Percentiles rank a stretch among this genome's conserved stretches.
Evolutionary conservation across 2,797 vertebrate species (phyloP).

Genomic region (Melopsittacus undulatus): DNA sequence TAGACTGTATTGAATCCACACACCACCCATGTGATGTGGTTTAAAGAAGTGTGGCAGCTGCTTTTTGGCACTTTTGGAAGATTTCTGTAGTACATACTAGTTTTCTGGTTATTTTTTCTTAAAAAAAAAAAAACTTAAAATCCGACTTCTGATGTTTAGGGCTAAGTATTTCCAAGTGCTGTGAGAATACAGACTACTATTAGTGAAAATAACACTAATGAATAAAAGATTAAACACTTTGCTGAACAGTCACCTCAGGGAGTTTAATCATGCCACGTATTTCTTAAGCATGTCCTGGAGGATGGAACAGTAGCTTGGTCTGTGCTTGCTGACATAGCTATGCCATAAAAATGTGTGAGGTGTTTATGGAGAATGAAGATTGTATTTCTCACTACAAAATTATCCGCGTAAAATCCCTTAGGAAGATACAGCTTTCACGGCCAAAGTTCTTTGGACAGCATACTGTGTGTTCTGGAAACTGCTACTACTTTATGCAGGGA

Average conservation of each 20-base stretch:
- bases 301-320: not conserved
- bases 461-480: not conserved
- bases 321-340: not conserved
- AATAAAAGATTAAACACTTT: constrained; percentile 27
- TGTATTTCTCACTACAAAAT: constrained; percentile 20
- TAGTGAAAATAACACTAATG: constrained; percentile 18
- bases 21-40: not conserved
- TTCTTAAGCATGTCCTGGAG: constrained; percentile 27
- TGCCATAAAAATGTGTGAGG: constrained; percentile 10
- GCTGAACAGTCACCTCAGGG: not conserved
- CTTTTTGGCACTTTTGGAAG: not conserved
- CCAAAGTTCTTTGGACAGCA: not conserved
- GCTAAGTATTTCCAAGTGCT: not conserved
- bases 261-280: not conserved
- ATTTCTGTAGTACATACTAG: not conserved
- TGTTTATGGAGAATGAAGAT: not conserved
- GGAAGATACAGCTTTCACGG: not conserved
- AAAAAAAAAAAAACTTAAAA: not conserved
- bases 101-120: constrained; percentile 22
- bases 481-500: not conserved
- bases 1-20: constrained; percentile 27
- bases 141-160: not conserved
- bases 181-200: not conserved
- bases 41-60: constrained; percentile 33
- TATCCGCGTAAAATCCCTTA: not conserved